Conservation (phyloP, 2,797 vertebrate species). For the Pseudochirops cupreus region DNA sequence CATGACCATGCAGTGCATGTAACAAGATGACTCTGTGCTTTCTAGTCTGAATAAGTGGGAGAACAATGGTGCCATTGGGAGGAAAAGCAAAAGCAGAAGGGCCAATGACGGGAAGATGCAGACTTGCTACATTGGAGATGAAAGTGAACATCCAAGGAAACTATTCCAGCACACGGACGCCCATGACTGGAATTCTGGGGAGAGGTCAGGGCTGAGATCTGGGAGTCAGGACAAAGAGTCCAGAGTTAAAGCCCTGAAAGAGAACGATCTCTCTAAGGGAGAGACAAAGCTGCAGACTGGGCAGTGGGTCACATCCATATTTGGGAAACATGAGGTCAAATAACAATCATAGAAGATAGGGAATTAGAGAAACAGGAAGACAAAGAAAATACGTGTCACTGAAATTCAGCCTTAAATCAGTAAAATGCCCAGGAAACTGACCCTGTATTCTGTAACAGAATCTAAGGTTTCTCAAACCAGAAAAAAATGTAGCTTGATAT, state of each 20-base stretch:
- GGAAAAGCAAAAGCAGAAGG: neutral
- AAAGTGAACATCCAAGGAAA: constrained; percentile 32
- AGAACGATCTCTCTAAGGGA: constrained; percentile 35
- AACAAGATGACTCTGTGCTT: neutral
- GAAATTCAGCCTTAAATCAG: constrained; percentile 41
- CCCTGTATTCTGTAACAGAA: constrained; percentile 35
- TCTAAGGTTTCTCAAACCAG: constrained; percentile 16
- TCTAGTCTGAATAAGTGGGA: constrained; percentile 38
- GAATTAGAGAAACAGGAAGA: neutral
- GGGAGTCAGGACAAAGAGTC: constrained; percentile 31
- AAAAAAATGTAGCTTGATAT: constrained; percentile 42
- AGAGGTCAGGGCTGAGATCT: constrained; percentile 33
- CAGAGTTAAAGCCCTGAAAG: constrained; percentile 35
- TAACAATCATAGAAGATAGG: neutral
- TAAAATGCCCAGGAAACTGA: constrained; percentile 36
- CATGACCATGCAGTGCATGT: too few relatives aligned
- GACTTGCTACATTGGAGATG: neutral
- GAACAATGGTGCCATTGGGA: constrained; percentile 17
- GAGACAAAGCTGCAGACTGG: neutral
- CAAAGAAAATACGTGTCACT: neutral
- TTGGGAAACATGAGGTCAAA: neutral
- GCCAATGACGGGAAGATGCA: constrained; percentile 48
- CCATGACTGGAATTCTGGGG: neutral
- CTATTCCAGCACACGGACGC: constrained; percentile 38
- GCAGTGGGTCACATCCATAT: neutral